Conservation (phyloP, 1,140 invertebrate species). For the Megalonaias nervosa region DNA sequence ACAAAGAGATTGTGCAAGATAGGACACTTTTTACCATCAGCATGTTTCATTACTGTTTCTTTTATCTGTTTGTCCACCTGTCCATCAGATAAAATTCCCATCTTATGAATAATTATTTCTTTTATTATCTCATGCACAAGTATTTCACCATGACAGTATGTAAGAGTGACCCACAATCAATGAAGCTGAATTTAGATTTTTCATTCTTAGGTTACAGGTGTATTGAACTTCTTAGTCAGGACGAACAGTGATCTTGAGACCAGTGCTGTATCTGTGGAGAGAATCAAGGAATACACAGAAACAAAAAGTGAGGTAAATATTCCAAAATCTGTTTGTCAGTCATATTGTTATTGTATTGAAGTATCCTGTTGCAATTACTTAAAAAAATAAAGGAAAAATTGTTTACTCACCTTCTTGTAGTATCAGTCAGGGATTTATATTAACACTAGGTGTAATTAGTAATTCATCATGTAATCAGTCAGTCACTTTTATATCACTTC, state of each 20-base stretch:
- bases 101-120: background rate
- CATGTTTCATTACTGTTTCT: background rate
- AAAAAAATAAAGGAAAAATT: no score
- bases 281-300: constrained; percentile 87
- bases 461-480: no score
- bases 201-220: constrained; percentile 82
- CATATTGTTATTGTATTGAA: no score
- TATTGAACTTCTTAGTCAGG: constrained; percentile 93
- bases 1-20: no score
- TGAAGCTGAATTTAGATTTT: background rate
- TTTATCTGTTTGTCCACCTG: background rate
- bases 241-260: constrained; percentile 98
- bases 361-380: no score
- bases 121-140: background rate
- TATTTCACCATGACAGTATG: background rate
- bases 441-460: no score
- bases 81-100: background rate
- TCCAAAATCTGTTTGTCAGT: background rate
- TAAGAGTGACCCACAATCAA: background rate
- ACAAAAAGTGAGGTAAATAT: constrained; percentile 49
- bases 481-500: no score
- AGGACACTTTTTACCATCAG: no score
- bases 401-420: no score
- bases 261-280: constrained; percentile 96
- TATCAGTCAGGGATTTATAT: no score